Percentiles rank a stretch among this genome's conserved stretches.
These are phyloP conservation scores for Oncorhynchus gorbuscha DNA, from an alignment of 2,113 vertebrate genomes.

Conservation along the genomic window DNA sequence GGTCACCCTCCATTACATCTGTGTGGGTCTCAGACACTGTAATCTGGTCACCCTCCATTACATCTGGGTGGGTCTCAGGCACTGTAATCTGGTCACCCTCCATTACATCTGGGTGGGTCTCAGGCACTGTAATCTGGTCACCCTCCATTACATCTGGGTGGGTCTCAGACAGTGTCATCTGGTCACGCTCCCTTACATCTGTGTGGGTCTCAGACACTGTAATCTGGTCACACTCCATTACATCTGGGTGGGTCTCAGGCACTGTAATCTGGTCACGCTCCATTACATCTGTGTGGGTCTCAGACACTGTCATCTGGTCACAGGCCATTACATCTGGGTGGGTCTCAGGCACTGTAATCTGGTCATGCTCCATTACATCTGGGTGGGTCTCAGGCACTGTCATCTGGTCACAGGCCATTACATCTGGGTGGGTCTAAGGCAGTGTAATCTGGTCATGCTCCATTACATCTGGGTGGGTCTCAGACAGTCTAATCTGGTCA, in stretches of 20 bases:
- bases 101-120: too few relatives aligned
- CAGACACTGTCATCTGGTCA: conserved; percentile 63
- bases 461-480: too few relatives aligned
- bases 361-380: conserved; percentile 21
- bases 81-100: too few relatives aligned
- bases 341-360: conserved; percentile 56
- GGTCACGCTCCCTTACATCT: too few relatives aligned
- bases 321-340: conserved; percentile 25
- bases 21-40: too few relatives aligned
- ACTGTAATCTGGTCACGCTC: conserved; percentile 59
- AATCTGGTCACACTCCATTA: conserved; percentile 52
- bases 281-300: too few relatives aligned
- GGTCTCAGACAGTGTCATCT: too few relatives aligned
- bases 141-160: too few relatives aligned
- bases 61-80: too few relatives aligned
- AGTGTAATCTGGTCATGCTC: conserved; percentile 59
- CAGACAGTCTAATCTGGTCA: conserved; percentile 63
- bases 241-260: conserved; percentile 9
- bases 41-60: too few relatives aligned
- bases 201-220: conserved; percentile 31
- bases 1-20: too few relatives aligned
- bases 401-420: conserved; percentile 60
- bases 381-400: conserved; percentile 34
- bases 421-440: conserved; percentile 9
- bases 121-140: too few relatives aligned